Percentiles rank a stretch among this genome's conserved stretches.
These are phyloP conservation scores for Hyles vespertilio DNA, from an alignment of 1,140 invertebrate species.

Conservation along the genomic window DNA sequence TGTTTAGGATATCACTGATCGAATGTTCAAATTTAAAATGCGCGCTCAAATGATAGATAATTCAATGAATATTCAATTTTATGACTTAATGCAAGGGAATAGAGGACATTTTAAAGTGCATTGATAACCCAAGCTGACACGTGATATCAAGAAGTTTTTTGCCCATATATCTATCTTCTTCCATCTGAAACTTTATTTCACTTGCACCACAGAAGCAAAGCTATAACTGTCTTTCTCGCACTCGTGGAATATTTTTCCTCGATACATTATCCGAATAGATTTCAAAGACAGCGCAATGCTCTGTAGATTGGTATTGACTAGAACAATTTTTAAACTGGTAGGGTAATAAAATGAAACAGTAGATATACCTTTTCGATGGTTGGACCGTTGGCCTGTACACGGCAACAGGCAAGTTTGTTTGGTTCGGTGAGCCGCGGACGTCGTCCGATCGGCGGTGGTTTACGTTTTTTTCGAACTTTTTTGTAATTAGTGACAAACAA, in stretches of 20 bases:
- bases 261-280: too few species aligned
- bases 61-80: slow-evolving; percentile 1
- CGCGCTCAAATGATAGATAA: slow-evolving; percentile 19
- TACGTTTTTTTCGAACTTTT: slow-evolving; percentile 51
- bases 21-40: slow-evolving; percentile 21
- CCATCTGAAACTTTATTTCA: slow-evolving; percentile 7
- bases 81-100: neutral
- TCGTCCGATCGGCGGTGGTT: slow-evolving; percentile 45
- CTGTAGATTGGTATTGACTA: neutral
- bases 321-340: slow-evolving; percentile 1
- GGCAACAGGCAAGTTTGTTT: slow-evolving; percentile 62
- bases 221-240: slow-evolving; percentile 32
- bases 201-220: slow-evolving; percentile 7
- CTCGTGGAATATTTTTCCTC: slow-evolving; percentile 10
- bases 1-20: slow-evolving; percentile 22
- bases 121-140: slow-evolving; percentile 17
- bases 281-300: neutral
- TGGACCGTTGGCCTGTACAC: slow-evolving; percentile 17
- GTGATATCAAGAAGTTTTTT: slow-evolving; percentile 47
- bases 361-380: slow-evolving; percentile 8
- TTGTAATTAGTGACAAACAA: slow-evolving; percentile 41
- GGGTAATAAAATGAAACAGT: slow-evolving; percentile 42
- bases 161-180: slow-evolving; percentile 35
- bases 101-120: slow-evolving; percentile 12
- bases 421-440: slow-evolving; percentile 53